Evolutionary conservation across 2,113 vertebrate species (phyloP).

Genomic region (Phyllostomus discolor): DNA sequence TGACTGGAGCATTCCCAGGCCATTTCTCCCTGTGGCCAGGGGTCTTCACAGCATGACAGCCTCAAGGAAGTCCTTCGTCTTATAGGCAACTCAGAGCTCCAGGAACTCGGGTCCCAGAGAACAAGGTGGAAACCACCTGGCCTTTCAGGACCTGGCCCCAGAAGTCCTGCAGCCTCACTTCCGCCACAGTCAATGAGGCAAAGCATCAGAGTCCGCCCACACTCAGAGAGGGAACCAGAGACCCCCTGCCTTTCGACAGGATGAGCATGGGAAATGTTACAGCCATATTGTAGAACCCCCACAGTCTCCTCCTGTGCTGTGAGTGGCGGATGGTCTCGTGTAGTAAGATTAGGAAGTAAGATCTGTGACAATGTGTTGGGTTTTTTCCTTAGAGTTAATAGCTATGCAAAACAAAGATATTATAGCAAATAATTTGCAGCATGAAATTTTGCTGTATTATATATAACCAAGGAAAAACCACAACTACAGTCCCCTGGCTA

Average conservation of each 20-base stretch:
- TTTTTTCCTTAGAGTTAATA: neutral
- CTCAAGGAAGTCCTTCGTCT: neutral
- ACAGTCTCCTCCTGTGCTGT: no score
- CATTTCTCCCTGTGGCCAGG: neutral
- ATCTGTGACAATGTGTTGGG: neutral
- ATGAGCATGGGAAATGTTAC: neutral
- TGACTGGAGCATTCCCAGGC: neutral
- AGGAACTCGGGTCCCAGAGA: neutral
- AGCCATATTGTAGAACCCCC: neutral
- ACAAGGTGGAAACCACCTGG: neutral
- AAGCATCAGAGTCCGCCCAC: neutral
- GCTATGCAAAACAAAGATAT: neutral
- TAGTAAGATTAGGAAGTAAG: neutral
- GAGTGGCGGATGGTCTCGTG: neutral
- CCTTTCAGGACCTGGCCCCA: neutral
- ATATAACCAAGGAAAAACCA: neutral
- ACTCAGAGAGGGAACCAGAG: neutral
- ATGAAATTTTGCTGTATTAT: neutral
- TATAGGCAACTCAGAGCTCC: neutral
- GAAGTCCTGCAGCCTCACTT: neutral
- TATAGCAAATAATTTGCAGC: neutral
- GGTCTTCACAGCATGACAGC: neutral
- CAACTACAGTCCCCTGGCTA: neutral
- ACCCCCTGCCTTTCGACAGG: neutral
- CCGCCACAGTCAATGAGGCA: neutral